Base-by-base conservation (phyloP, 2,113 vertebrate species). In the Gambusia affinis region DNA sequence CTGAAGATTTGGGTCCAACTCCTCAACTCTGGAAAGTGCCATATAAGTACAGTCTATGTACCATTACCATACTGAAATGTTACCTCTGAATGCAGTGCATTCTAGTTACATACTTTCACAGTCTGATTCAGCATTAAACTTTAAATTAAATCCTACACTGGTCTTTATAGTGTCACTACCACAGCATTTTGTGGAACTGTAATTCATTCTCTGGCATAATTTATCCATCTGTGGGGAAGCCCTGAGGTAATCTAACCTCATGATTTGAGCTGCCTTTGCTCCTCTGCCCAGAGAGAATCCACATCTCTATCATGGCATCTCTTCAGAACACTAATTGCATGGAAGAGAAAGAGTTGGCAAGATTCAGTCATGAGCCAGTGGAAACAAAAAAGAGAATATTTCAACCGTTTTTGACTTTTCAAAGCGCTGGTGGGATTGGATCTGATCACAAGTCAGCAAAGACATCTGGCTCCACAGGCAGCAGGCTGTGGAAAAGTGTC, bases 281-380 rank as follows among this genome's bases (percentile, higher is more conserved):
- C 64, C 65, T 75, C 80, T 57, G 8, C 68, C 72, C 80, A 75
- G 31, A 47, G 15, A 51, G 71, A 89, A 84, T 68, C 67, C 57
- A 64, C 27, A 2, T 70, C 68, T 79, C 79, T 82, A 82, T 87
- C 75, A 37, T 71, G 69, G 29, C 72, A 85, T 81, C 70, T 75
- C 69, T 44, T 67, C 63, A 83, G 37, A 81, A 57, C 1, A 3
- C n/a, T 86, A 82, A 82, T 88, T 84, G 78, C 65, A 80, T 62
- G 79, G 71, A 80, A 35, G 68, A 76, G 64, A 81, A 62, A 72
- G 61, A 61, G 60, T 64, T 78, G 66, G 64, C 70, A 75, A 71
- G 44, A 81, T 60, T 78, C 67, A 14, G 28, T 35, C 44, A 31
- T 60, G 54, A 66, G 72, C 37, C 61, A 73, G 10, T 67, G 57